Evolutionary conservation across 2,797 vertebrate species (phyloP).

Genomic region (Gorsachius magnificus): DNA sequence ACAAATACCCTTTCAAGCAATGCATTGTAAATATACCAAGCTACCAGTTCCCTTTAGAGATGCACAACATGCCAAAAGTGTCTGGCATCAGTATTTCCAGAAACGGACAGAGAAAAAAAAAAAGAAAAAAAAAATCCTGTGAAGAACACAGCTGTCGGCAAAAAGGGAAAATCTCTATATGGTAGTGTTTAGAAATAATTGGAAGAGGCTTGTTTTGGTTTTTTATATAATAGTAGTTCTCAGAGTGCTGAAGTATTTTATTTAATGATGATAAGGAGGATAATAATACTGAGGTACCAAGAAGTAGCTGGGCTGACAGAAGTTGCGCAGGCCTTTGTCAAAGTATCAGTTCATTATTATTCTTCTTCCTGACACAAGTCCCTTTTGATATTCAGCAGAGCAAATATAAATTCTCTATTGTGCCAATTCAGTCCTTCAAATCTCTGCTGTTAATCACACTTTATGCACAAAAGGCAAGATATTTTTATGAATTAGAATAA

Average conservation of each 20-base stretch:
- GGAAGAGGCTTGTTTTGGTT: background rate
- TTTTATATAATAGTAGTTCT: background rate
- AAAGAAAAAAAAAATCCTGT: background rate
- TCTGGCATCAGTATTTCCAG: background rate
- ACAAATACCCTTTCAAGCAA: background rate
- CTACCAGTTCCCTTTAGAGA: background rate
- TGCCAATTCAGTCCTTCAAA: background rate
- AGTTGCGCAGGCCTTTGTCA: slow-evolving; percentile 2
- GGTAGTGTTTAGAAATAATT: background rate
- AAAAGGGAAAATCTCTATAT: background rate
- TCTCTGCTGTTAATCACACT: background rate
- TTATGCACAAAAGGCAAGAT: background rate
- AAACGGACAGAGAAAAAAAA: background rate
- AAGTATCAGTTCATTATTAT: background rate
- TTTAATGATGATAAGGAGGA: background rate
- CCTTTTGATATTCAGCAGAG: background rate
- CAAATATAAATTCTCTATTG: background rate
- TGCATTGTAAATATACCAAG: background rate
- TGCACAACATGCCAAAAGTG: background rate
- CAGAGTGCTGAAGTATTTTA: background rate
- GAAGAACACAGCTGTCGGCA: background rate
- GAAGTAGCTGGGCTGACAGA: background rate
- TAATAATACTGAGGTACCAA: background rate
- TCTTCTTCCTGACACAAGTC: background rate
- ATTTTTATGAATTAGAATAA: background rate